These are phyloP conservation scores for Lamprotornis superbus DNA, from an alignment of 2,113 vertebrate species.

Conservation along the genomic window DNA sequence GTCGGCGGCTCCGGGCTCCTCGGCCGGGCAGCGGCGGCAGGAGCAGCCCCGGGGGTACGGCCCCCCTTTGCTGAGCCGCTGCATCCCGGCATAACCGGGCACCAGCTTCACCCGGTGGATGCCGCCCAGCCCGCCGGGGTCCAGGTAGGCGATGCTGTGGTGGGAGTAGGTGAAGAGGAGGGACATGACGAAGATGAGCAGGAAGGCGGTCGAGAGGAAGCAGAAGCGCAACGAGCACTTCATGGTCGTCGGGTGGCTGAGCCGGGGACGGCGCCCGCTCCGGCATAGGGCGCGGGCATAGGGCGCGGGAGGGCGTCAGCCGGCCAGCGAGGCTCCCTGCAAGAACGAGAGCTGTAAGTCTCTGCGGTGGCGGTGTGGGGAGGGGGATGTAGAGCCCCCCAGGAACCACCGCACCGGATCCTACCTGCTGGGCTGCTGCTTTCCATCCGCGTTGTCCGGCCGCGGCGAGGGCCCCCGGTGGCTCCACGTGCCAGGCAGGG, in stretches of 20 bases:
- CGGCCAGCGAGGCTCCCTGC: conserved; percentile 33
- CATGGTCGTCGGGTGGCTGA: conserved; percentile 62
- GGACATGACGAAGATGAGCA: conserved; percentile 90
- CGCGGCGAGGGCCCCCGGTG: neutral
- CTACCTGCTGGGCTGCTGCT: conserved; percentile 13
- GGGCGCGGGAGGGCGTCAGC: conserved; percentile 24
- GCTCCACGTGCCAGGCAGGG: neutral
- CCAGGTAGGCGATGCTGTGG: conserved; percentile 87
- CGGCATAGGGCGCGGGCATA: conserved; percentile 41
- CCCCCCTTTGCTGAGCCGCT: conserved; percentile 71
- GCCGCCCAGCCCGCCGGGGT: conserved; percentile 80
- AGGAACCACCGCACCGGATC: accelerated
- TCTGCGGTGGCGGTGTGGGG: accelerated
- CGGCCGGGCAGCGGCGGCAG: conserved; percentile 82
- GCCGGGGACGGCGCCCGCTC: conserved; percentile 13
- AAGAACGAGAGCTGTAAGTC: neutral
- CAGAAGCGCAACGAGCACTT: conserved; percentile 91
- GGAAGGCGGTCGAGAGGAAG: conserved; percentile 86
- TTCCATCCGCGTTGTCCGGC: conserved; percentile 29
- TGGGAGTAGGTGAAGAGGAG: conserved; percentile 94
- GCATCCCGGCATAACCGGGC: conserved; percentile 83
- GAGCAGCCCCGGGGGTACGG: conserved; percentile 78
- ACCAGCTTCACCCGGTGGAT: conserved; percentile 89
- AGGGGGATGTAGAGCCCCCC: neutral
- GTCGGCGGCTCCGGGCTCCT: conserved; percentile 75